A percentile compares a stretch with the other conserved stretches of the same genome.
phyloP scores from a whole-genome alignment of 2,888 invertebrate genomes.

The Cryptocephalus primarius region DNA sequence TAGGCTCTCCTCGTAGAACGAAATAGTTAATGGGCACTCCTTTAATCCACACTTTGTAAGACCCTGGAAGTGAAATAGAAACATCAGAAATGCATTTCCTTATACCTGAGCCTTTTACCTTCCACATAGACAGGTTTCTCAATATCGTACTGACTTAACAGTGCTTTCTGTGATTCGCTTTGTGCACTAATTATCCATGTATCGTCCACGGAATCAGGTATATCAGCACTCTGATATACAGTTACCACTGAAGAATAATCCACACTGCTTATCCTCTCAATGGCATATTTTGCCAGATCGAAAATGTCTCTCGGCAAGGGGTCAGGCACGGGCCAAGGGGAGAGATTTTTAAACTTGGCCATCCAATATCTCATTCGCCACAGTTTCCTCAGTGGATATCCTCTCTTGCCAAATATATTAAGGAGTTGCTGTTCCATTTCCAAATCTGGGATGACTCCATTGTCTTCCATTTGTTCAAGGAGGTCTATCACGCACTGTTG shows the following conservation, averaged over 20 bases:
- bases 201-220: conserved; percentile 67
- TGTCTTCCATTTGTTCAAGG: conserved; percentile 89
- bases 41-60: conserved; percentile 68
- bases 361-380: conserved; percentile 83
- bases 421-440: conserved; percentile 76
- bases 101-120: conserved; percentile 61
- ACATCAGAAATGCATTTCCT: conserved; percentile 31
- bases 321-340: conserved; percentile 75
- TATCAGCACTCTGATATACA: conserved; percentile 48
- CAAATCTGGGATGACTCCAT: conserved; percentile 77
- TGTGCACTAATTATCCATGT: conserved; percentile 91
- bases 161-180: conserved; percentile 59
- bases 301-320: conserved; percentile 65
- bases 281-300: conserved; percentile 71
- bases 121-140: conserved; percentile 65
- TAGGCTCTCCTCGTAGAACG: conserved; percentile 62
- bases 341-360: conserved; percentile 87
- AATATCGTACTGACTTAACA: conserved; percentile 54
- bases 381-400: conserved; percentile 60
- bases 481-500: conserved; percentile 88
- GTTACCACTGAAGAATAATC: conserved; percentile 42
- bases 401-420: conserved; percentile 73
- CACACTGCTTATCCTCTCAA: conserved; percentile 71
- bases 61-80: conserved; percentile 35
- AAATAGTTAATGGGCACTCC: conserved; percentile 74